A percentile compares a stretch with the other conserved stretches of the same genome.
These are phyloP conservation scores for Amphipyra berbera DNA, from an alignment of 2,888 invertebrate species.

Conservation along the genomic window DNA sequence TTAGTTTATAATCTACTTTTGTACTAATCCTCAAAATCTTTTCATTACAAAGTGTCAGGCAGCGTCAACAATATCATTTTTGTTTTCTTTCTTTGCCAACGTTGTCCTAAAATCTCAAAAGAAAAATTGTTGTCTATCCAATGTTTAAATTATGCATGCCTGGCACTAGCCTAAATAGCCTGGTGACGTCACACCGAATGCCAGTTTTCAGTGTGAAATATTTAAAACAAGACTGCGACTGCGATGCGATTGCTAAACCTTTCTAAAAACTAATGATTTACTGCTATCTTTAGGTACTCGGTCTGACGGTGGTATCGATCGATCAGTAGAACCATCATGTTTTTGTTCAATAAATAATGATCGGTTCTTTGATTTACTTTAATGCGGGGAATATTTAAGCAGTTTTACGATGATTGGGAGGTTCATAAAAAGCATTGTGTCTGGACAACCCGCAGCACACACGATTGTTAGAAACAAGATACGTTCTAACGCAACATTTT, in stretches of 20 bases:
- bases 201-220: conserved; percentile 32
- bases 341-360: conserved; percentile 72
- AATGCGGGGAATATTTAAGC: conserved; percentile 59
- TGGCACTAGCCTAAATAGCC: conserved; percentile 34
- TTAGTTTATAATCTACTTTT: too few species aligned
- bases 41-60: too few species aligned
- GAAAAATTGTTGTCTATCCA: conserved; percentile 35
- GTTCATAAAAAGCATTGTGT: conserved; percentile 58
- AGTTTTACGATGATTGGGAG: conserved; percentile 56
- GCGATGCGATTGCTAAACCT: conserved; percentile 38
- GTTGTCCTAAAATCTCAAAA: not conserved
- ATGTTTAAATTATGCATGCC: conserved; percentile 41
- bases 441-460: conserved; percentile 55
- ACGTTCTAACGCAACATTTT: conserved; percentile 48
- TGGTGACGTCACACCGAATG: conserved; percentile 36
- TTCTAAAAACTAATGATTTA: conserved; percentile 43
- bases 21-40: too few species aligned
- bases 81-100: conserved; percentile 7
- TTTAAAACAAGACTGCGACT: conserved; percentile 34
- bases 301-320: conserved; percentile 57
- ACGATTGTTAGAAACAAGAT: conserved; percentile 51
- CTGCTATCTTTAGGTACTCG: conserved; percentile 29
- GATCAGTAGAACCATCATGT: conserved; percentile 63
- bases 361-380: conserved; percentile 65
- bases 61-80: conserved; percentile 17